Percentiles rank a stretch among this genome's conserved stretches.
Conservation (phyloP, 2,888 invertebrate species). For the Chloroclysta siterata region DNA sequence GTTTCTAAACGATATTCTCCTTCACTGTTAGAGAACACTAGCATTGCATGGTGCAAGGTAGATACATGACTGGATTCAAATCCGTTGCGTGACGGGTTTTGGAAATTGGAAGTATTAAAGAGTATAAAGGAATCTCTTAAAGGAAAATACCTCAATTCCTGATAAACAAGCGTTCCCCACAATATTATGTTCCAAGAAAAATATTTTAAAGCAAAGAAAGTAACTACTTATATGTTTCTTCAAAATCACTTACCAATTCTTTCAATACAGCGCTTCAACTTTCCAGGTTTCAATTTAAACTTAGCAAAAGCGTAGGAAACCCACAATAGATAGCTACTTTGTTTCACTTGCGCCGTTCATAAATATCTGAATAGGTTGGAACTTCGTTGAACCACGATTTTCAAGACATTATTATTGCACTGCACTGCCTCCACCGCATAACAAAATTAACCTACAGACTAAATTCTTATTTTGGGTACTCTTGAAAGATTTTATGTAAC, state of each 20-base stretch:
- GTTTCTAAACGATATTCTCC: too few species aligned
- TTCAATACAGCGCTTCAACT: constrained; percentile 30
- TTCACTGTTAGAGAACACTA: too few species aligned
- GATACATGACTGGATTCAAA: too few species aligned
- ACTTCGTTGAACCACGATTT: constrained; percentile 21
- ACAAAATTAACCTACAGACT: not conserved
- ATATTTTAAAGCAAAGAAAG: not conserved
- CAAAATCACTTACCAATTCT: constrained; percentile 29
- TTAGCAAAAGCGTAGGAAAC: constrained; percentile 32
- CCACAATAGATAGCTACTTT: constrained; percentile 34
- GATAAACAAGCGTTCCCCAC: too few species aligned
- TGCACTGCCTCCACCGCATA: not conserved
- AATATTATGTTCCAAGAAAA: not conserved
- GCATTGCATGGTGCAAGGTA: too few species aligned
- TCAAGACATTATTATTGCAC: constrained; percentile 13
- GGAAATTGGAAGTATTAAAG: too few species aligned
- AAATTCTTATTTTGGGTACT: too few species aligned
- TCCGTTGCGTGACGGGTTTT: too few species aligned
- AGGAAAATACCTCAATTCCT: too few species aligned
- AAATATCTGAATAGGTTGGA: constrained; percentile 27
- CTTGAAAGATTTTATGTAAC: too few species aligned
- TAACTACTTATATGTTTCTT: not conserved
- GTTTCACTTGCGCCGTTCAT: constrained; percentile 29
- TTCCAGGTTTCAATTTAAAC: constrained; percentile 42
- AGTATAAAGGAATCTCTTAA: too few species aligned